Evolutionary conservation across 2,797 vertebrate genomes (phyloP), one percentile per base, ranked within the genome.

Genomic region (Acanthopagrus latus): DNA sequence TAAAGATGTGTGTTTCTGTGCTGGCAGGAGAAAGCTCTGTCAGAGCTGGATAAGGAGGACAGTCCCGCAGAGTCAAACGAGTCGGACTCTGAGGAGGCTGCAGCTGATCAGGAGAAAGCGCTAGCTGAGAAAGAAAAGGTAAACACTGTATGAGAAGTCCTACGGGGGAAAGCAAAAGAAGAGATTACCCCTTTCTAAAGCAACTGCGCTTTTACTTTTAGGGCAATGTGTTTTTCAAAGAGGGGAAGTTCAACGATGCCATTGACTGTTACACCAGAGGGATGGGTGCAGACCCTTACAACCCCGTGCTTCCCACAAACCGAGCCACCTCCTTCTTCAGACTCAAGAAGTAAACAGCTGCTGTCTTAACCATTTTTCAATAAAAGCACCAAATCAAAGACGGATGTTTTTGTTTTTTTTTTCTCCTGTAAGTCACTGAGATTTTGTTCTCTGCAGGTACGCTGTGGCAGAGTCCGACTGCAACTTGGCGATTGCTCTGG

Each of bases 381-480:
- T 11, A 16, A 5, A 18, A 13, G 9, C 7, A 48, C 33, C 7
- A 10, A 7, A 7, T 2, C 17, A 7, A 21, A 43, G 1, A 1
- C 7, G 33, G 18, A 9, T 13, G 7, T 47, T 33, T 33, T 33
- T 33, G 29, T 6, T 33, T 48, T 55, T 29, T 64, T 59, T 10
- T 43, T 0, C 7, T 18, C 3, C 4, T 41, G n/a, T 47, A 4
- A 1, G 1, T 50, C 5, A 21, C 0, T 0, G 11, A n/a, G 14
- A 16, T 7, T 54, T 70, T 71, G 12, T 63, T 29, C 13, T 33
- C 11, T 58, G 46, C 84, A 99, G 98, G 73, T 99, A 92, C 86
- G 95, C 96, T n/a, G 97, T 99, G 82, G 97, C 97, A 0, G 98
- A 99, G 92, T 98, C 98, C 0, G 98, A 99, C 90, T 99, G 97